These are phyloP conservation scores for Hanleya hanleyi DNA, from an alignment of 2,888 invertebrate genomes.

Conservation along the genomic window DNA sequence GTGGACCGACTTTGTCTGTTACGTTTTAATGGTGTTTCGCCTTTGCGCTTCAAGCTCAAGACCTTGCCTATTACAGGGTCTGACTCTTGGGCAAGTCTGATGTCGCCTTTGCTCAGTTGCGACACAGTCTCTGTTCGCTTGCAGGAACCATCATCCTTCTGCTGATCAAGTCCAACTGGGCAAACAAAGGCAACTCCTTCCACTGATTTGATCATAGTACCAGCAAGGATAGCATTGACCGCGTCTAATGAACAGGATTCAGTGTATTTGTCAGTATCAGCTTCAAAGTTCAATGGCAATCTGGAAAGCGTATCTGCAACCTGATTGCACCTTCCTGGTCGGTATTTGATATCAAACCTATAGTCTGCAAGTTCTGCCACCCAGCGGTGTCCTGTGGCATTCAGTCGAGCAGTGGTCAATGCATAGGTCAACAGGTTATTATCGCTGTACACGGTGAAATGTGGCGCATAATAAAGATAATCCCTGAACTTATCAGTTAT, in stretches of 20 bases:
- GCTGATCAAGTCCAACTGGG: no score
- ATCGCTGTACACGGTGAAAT: background rate
- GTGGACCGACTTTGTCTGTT: no score
- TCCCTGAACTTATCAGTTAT: slow-evolving; percentile 23
- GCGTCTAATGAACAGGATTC: background rate
- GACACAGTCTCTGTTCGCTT: no score
- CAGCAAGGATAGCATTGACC: background rate
- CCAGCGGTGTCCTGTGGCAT: slow-evolving; percentile 29
- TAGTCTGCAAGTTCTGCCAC: slow-evolving; percentile 19
- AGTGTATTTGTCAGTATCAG: background rate
- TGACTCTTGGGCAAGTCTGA: background rate
- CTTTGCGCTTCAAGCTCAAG: background rate
- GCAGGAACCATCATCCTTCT: no score
- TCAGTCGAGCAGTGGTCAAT: slow-evolving; percentile 21
- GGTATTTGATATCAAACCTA: slow-evolving; percentile 11
- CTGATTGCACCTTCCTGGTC: slow-evolving; percentile 7
- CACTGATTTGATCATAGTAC: background rate
- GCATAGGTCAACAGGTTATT: slow-evolving; percentile 25
- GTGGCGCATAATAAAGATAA: slow-evolving; percentile 15
- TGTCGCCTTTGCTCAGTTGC: no score
- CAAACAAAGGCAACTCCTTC: background rate
- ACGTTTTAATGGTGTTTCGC: no score
- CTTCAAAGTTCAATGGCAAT: no score
- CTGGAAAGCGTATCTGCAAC: slow-evolving; percentile 26
- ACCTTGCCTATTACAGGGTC: background rate